Percentiles rank a stretch among this genome's conserved stretches.
phyloP scores from a whole-genome alignment of 2,113 vertebrate species.

The Neotoma lepida region DNA sequence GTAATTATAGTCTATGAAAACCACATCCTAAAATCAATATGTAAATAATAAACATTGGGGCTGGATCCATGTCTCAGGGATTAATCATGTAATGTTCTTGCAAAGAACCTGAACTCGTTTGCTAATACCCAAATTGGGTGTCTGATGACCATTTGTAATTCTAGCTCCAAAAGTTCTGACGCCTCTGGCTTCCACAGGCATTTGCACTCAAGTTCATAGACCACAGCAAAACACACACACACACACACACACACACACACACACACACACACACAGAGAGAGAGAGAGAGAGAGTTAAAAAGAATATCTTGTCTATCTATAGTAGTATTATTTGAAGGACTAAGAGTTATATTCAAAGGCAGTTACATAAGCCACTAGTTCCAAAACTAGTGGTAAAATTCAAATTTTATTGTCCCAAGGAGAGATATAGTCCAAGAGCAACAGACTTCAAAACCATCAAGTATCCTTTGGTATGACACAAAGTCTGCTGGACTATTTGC shows the following conservation, averaged over 20 bases:
- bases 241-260: neutral
- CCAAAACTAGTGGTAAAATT: neutral
- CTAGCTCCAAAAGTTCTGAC: neutral
- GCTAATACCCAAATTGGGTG: neutral
- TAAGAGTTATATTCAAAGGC: neutral
- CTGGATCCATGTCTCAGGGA: neutral
- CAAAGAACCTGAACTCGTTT: neutral
- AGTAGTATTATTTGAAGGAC: neutral
- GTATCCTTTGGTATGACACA: neutral
- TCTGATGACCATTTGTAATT: neutral
- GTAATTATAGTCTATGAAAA: neutral
- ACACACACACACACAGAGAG: neutral
- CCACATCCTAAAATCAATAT: neutral
- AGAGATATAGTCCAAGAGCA: neutral
- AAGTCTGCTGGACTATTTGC: neutral
- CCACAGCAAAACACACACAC: neutral
- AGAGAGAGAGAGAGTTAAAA: too few relatives aligned
- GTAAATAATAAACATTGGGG: neutral
- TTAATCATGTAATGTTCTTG: neutral
- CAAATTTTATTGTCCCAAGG: neutral
- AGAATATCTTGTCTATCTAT: neutral
- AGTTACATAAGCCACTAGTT: neutral
- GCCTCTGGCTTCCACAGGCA: neutral
- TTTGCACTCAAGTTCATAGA: neutral
- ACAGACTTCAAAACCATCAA: neutral